These are phyloP conservation scores for Listronotus oregonensis DNA, from an alignment of 1,140 invertebrate genomes.

Conservation along the genomic window DNA sequence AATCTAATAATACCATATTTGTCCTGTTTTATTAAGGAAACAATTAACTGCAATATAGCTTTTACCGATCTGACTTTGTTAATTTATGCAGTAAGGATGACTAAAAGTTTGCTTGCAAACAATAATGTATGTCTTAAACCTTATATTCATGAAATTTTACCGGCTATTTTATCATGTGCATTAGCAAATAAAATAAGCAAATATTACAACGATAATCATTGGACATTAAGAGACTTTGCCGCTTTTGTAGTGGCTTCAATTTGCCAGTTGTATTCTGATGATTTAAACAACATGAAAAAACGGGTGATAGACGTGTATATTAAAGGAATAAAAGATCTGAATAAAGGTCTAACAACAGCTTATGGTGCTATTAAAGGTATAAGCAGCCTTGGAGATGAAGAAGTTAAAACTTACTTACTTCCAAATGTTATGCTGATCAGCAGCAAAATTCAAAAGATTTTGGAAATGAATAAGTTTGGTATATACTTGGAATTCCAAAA, in stretches of 20 bases:
- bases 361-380: conserved; percentile 45
- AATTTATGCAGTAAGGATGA: conserved; percentile 44
- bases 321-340: conserved; percentile 31
- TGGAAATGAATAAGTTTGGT: conserved; percentile 29
- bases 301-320: conserved; percentile 40
- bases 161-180: conserved; percentile 39
- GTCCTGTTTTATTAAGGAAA: conserved; percentile 40
- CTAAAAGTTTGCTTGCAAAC: conserved; percentile 41
- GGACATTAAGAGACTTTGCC: conserved; percentile 45
- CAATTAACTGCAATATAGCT: conserved; percentile 40
- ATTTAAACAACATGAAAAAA: conserved; percentile 41
- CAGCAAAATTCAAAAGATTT: conserved; percentile 32
- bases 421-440: conserved; percentile 33
- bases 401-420: conserved; percentile 33
- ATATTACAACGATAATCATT: conserved; percentile 46
- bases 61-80: conserved; percentile 43
- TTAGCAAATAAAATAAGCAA: conserved; percentile 43
- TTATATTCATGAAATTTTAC: conserved; percentile 39
- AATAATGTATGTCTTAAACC: conserved; percentile 33
- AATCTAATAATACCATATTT: conserved; percentile 40
- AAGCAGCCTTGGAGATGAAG: conserved; percentile 42
- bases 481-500: conserved; percentile 31
- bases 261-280: conserved; percentile 36
- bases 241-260: conserved; percentile 37
- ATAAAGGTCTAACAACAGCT: conserved; percentile 37